Base-by-base conservation (phyloP, 2,113 vertebrate genomes). In the Thomomys bottae region DNA sequence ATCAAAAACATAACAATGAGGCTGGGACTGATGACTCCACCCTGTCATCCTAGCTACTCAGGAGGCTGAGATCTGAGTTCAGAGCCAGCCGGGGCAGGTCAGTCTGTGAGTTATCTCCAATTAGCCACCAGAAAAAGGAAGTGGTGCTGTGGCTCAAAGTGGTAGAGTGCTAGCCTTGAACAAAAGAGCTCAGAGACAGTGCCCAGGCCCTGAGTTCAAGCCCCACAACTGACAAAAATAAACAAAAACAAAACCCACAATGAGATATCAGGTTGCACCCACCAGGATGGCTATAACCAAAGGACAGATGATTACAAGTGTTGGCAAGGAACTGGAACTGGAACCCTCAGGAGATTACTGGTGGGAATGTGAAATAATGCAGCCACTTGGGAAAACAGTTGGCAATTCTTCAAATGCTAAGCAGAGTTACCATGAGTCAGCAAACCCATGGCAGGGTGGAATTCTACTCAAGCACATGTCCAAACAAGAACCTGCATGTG, bases 371-470 rank as follows among this genome's bases (percentile, higher is more conserved):
- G 84, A 83, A 79, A 70, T 24, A 36, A 30, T 4, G 6, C 14
- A n/a, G 68, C 30, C 18, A 38, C 67, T 95, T 70, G 71, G 79
- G 42, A 80, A 80, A 88, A 87, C 14, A 66, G 45, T 21, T 17
- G n/a, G 83, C 57, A 68, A 63, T 45, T 70, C 36, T n/a, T 70
- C 71, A 80, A 81, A 86, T 21, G 40, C 59, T 83, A 64, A 72
- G 79, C n/a, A 38, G 14, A 67, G 20, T n/a, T 72, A 32, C 2
- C 63, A 49, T 11, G 77, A 87, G 34, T 6, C 72, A 68, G 86
- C n/a, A 76, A 64, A 57, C 66, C 42, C 32, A 72, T 36, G 67
- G 23, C 38, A 57, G 30, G 42, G 61, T 14, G 76, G 57, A 61
- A 54, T 54, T 18, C 49, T 21, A 40, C 28, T 73, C 32, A 38